Evolutionary conservation across 1,140 invertebrate species (phyloP).

Genomic region (Drosophila nigromelanica): DNA sequence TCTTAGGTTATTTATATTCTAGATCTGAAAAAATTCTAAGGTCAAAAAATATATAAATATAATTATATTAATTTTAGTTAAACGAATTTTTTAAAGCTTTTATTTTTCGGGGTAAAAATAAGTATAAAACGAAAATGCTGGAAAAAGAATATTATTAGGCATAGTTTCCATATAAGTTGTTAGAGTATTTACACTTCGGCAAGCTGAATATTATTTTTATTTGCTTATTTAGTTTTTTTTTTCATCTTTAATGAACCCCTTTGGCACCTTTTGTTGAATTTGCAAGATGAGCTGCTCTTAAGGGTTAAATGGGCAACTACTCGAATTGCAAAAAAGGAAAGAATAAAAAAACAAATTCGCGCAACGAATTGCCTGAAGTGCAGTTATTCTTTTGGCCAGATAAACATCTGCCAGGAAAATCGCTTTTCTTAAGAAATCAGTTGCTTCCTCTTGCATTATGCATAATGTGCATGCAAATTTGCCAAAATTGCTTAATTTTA

Average conservation of each 20-base stretch:
- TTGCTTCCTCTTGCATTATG: conserved; percentile 64
- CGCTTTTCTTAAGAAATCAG: conserved; percentile 15
- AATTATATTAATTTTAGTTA: too few relatives aligned
- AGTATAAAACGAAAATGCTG: too few relatives aligned
- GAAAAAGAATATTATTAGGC: too few relatives aligned
- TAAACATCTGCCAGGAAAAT: conserved; percentile 53
- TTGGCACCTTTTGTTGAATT: conserved; percentile 34
- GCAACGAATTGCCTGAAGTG: conserved; percentile 72
- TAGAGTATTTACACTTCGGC: neutral
- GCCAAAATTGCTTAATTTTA: conserved; percentile 73
- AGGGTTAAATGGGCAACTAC: conserved; percentile 51
- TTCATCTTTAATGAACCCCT: conserved; percentile 46
- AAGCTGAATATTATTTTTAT: conserved; percentile 1
- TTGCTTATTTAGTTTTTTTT: neutral
- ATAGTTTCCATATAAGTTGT: too few relatives aligned
- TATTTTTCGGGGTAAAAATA: too few relatives aligned
- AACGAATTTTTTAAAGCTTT: too few relatives aligned
- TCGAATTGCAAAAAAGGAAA: conserved; percentile 62
- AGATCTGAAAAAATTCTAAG: too few relatives aligned
- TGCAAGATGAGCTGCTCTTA: conserved; percentile 27
- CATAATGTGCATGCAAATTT: conserved; percentile 79
- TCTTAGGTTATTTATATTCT: too few relatives aligned
- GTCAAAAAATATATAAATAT: too few relatives aligned
- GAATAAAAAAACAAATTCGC: conserved; percentile 45
- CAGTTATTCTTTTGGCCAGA: conserved; percentile 38